Percentiles rank a stretch among this genome's conserved stretches.
Evolutionary conservation across 1,140 invertebrate genomes (phyloP).

Genomic region (Mylabris phalerata): DNA sequence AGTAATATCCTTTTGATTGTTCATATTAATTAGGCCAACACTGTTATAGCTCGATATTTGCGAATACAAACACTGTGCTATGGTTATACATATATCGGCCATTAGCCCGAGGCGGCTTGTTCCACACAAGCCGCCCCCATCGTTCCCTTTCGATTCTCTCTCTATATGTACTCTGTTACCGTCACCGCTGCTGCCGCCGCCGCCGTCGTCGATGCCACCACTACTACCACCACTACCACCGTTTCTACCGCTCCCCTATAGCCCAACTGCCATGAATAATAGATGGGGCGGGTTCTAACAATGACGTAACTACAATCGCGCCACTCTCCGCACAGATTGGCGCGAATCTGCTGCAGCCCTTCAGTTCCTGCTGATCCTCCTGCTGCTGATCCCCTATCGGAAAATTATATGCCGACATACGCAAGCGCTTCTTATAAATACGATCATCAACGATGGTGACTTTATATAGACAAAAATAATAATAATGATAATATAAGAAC

Average conservation of each 20-base stretch:
- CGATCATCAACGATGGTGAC: too few relatives aligned
- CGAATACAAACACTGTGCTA: conserved; percentile 5
- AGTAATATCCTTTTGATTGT: background rate
- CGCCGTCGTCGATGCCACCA: background rate
- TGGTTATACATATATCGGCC: conserved; percentile 15
- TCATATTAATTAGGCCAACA: conserved; percentile 9
- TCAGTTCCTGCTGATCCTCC: conserved; percentile 7
- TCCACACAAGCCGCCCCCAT: conserved; percentile 2
- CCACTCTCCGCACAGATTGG: conserved; percentile 42
- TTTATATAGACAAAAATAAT: too few relatives aligned
- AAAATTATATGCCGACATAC: conserved; percentile 5
- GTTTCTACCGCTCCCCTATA: conserved; percentile 7
- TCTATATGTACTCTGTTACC: background rate
- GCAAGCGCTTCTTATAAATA: conserved; percentile 4
- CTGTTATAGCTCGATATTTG: conserved; percentile 13
- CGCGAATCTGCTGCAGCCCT: conserved; percentile 32
- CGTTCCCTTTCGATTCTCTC: background rate
- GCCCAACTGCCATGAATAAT: conserved; percentile 41
- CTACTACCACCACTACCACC: conserved; percentile 1
- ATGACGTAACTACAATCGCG: conserved; percentile 44
- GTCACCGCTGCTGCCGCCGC: background rate
- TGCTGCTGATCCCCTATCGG: conserved; percentile 19
- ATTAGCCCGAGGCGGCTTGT: conserved; percentile 19
- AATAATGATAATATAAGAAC: too few relatives aligned
- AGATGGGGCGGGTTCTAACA: conserved; percentile 45